phyloP scores from a whole-genome alignment of 2,888 invertebrate genomes.

The Thymelicus acteon region DNA sequence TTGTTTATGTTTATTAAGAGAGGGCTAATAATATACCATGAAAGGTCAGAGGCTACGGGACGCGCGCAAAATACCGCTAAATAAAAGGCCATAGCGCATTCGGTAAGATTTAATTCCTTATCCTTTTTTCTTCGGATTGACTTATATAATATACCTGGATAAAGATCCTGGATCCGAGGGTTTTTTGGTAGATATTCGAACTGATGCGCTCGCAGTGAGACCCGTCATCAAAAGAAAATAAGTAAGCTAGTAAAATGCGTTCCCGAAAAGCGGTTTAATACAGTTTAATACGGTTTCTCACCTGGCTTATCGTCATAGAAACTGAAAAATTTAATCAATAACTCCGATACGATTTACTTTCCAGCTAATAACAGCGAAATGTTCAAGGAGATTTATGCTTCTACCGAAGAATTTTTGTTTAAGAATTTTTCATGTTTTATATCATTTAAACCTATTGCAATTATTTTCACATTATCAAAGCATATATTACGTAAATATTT shows the following conservation, averaged over 20 bases:
- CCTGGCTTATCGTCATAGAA: constrained; percentile 70
- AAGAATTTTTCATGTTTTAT: constrained; percentile 1
- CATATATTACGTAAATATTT: constrained; percentile 43
- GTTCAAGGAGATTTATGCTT: constrained; percentile 53
- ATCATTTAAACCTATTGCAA: not conserved
- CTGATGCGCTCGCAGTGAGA: constrained; percentile 76
- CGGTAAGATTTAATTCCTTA: not conserved
- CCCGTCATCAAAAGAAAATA: constrained; percentile 74
- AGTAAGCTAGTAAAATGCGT: constrained; percentile 5
- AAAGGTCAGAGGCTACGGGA: constrained; percentile 77
- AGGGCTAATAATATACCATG: constrained; percentile 67
- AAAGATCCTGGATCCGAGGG: constrained; percentile 54
- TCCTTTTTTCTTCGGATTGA: not conserved
- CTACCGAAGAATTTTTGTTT: constrained; percentile 7
- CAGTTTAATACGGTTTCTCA: constrained; percentile 11
- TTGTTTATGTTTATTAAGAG: constrained; percentile 69
- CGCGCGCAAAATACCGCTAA: constrained; percentile 48
- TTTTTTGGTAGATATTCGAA: constrained; percentile 73
- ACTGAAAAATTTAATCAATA: constrained; percentile 76
- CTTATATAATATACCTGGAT: constrained; percentile 55
- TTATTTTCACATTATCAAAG: constrained; percentile 4
- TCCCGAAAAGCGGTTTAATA: not conserved
- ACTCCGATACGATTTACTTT: constrained; percentile 58
- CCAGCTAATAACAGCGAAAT: constrained; percentile 58
- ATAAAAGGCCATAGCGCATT: constrained; percentile 14